These are phyloP conservation scores for Zootermopsis nevadensis DNA, from an alignment of 2,888 invertebrate species.

Conservation along the genomic window DNA sequence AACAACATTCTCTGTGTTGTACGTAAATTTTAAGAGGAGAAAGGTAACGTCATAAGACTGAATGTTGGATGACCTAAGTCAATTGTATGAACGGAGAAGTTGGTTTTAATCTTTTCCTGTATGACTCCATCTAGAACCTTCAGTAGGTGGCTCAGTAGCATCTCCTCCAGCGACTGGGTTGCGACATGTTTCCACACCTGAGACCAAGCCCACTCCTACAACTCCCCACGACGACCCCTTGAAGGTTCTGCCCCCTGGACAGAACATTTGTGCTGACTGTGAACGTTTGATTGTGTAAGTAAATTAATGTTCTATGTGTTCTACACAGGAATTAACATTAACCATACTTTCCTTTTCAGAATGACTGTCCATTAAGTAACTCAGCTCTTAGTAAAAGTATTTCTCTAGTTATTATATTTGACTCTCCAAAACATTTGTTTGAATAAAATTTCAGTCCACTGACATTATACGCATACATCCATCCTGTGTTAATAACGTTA, in stretches of 20 bases:
- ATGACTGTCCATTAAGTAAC: slow-evolving; percentile 27
- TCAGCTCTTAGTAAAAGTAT: neutral
- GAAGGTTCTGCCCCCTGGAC: slow-evolving; percentile 82
- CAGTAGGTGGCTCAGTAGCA: slow-evolving; percentile 53
- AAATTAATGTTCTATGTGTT: slow-evolving; percentile 49
- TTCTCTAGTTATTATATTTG: too few species aligned
- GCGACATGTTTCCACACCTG: slow-evolving; percentile 81
- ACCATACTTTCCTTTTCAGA: slow-evolving; percentile 27
- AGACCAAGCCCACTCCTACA: slow-evolving; percentile 67
- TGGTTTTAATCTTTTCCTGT: slow-evolving; percentile 24
- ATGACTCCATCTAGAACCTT: slow-evolving; percentile 31
- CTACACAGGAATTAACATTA: slow-evolving; percentile 8
- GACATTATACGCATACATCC: too few species aligned
- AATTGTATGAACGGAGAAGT: neutral
- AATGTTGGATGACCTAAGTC: neutral
- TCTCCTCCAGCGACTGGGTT: slow-evolving; percentile 66
- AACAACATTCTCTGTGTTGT: too few species aligned
- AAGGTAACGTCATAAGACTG: neutral
- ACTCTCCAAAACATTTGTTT: neutral
- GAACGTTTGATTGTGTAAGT: slow-evolving; percentile 98
- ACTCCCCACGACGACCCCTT: slow-evolving; percentile 63
- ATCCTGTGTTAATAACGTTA: too few species aligned
- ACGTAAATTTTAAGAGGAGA: too few species aligned
- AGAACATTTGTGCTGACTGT: slow-evolving; percentile 97
- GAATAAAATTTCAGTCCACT: neutral